A percentile compares a stretch with the other conserved stretches of the same genome.
phyloP scores from a whole-genome alignment of 2,888 invertebrate genomes.

The Oscheius myriophilus region DNA sequence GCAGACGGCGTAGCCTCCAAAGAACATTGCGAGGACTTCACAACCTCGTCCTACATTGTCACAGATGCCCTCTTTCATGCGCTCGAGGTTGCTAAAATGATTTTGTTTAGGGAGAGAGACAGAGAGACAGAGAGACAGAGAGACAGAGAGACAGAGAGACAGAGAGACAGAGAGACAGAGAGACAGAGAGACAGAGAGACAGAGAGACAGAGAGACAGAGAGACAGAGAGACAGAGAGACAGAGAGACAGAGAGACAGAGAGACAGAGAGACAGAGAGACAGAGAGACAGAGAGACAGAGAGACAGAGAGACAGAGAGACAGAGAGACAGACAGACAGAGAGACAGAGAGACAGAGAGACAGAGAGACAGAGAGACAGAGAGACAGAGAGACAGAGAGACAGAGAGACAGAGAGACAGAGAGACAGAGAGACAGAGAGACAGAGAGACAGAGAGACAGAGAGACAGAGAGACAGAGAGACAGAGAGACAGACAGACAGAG shows the following conservation, averaged over 20 bases:
- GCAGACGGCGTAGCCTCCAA: conserved; percentile 44
- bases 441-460: conserved; percentile 4
- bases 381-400: not conserved
- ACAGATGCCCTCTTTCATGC: conserved; percentile 63
- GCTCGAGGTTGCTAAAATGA: conserved; percentile 60
- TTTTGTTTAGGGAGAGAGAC: not conserved
- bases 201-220: not conserved
- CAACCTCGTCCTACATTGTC: conserved; percentile 62
- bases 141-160: not conserved
- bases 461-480: not conserved
- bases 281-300: not conserved
- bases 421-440: not conserved
- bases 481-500: not conserved
- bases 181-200: not conserved
- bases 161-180: conserved; percentile 3
- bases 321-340: not conserved
- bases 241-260: conserved; percentile 5
- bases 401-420: too few species aligned
- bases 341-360: conserved; percentile 1
- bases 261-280: not conserved
- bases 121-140: conserved; percentile 42
- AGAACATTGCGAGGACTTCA: conserved; percentile 39
- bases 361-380: conserved; percentile 1
- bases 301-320: too few species aligned
- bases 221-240: not conserved